Conservation (phyloP, 2,888 invertebrate genomes). For the Pollenia labialis region DNA sequence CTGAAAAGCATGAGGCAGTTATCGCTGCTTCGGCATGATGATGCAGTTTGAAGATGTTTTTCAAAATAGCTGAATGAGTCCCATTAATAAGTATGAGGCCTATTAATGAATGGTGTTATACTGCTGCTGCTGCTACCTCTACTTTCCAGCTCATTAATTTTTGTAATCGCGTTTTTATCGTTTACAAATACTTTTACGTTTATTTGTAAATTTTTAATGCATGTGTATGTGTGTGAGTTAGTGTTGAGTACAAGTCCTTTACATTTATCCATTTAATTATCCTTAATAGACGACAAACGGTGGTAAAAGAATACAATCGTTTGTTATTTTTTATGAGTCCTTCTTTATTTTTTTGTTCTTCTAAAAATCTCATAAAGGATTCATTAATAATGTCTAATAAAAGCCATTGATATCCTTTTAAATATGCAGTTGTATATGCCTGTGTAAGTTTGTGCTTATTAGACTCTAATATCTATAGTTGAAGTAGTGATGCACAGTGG, state of each 20-base stretch:
- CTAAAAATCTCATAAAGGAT: slow-evolving; percentile 63
- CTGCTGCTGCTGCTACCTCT: slow-evolving; percentile 35
- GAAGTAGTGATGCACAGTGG: slow-evolving; percentile 50
- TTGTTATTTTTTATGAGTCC: slow-evolving; percentile 55
- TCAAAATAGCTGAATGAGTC: slow-evolving; percentile 37
- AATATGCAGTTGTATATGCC: slow-evolving; percentile 35
- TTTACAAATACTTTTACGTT: slow-evolving; percentile 70
- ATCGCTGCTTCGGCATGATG: slow-evolving; percentile 27
- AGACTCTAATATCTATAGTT: slow-evolving; percentile 54
- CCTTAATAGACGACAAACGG: slow-evolving; percentile 75
- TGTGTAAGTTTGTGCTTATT: slow-evolving; percentile 42
- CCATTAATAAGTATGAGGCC: slow-evolving; percentile 31
- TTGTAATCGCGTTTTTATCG: slow-evolving; percentile 69
- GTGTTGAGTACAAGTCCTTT: slow-evolving; percentile 55
- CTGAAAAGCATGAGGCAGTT: slow-evolving; percentile 22
- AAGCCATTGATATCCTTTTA: slow-evolving; percentile 65
- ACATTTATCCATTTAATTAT: slow-evolving; percentile 79
- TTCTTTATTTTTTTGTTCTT: slow-evolving; percentile 17
- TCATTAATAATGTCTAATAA: slow-evolving; percentile 71
- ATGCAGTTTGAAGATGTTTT: slow-evolving; percentile 59
- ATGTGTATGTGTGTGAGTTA: slow-evolving; percentile 26
- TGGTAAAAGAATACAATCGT: slow-evolving; percentile 61
- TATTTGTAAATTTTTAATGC: slow-evolving; percentile 75
- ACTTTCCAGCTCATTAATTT: slow-evolving; percentile 71
- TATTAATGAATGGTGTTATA: slow-evolving; percentile 49